Evolutionary conservation across 2,113 vertebrate genomes (phyloP).

Genomic region (Nansenia antarctica): DNA sequence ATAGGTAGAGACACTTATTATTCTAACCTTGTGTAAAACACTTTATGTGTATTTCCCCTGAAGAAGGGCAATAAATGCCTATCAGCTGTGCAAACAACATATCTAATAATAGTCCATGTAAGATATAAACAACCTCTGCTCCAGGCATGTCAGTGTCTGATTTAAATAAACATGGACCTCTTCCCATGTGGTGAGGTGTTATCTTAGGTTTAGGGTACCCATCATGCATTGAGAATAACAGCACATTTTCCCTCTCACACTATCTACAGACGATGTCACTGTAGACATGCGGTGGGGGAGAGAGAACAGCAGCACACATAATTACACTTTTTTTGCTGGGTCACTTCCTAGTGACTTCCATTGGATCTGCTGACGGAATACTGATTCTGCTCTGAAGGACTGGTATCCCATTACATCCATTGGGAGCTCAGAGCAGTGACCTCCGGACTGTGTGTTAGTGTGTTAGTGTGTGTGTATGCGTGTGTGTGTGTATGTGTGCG

Average conservation of each 20-base stretch:
- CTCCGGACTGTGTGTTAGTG: conserved; percentile 41
- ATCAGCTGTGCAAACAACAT: conserved; percentile 39
- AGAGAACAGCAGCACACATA: neutral
- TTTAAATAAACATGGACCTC: conserved; percentile 33
- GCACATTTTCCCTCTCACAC: neutral
- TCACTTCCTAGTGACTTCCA: conserved; percentile 2
- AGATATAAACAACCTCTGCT: conserved; percentile 30
- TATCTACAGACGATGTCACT: neutral
- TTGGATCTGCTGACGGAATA: conserved; percentile 49
- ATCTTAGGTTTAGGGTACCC: neutral
- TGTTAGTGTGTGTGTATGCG: too few relatives aligned
- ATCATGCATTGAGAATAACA: neutral
- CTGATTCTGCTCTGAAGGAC: conserved; percentile 39
- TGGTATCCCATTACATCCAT: conserved; percentile 53
- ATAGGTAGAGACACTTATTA: conserved; percentile 19
- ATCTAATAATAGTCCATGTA: conserved; percentile 19
- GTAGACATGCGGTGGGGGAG: neutral
- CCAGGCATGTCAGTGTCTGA: conserved; percentile 2
- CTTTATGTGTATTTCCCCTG: conserved; percentile 7
- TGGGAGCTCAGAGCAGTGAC: conserved; percentile 50
- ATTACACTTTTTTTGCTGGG: neutral
- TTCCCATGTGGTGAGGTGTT: neutral
- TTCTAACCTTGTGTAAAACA: conserved; percentile 30
- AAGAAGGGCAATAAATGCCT: neutral
- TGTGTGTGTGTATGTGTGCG: conserved; percentile 13